Percentiles rank a stretch among this genome's conserved stretches.
Evolutionary conservation across 2,888 invertebrate species (phyloP).

Genomic region (Brenthis ino): DNA sequence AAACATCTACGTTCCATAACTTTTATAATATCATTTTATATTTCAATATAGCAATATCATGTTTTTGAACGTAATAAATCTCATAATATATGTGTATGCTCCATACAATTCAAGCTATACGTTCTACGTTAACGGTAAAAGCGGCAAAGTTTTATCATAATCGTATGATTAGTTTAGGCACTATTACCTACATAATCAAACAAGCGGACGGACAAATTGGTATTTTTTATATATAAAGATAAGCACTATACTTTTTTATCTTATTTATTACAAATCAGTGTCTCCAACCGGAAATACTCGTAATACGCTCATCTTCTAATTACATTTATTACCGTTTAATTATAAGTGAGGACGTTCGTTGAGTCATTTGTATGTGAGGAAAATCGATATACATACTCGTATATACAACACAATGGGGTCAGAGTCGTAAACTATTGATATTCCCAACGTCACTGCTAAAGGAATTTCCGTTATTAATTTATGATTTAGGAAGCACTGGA

Average conservation of each 20-base stretch:
- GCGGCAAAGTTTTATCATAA: too few relatives aligned
- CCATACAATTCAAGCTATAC: too few relatives aligned
- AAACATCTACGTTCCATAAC: too few relatives aligned
- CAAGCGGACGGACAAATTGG: neutral
- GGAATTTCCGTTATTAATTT: constrained; percentile 12
- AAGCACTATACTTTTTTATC: neutral
- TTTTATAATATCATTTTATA: too few relatives aligned
- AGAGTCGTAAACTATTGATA: constrained; percentile 10
- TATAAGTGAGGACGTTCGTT: constrained; percentile 13
- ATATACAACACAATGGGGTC: neutral
- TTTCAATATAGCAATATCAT: too few relatives aligned
- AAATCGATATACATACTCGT: constrained; percentile 9
- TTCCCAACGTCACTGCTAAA: neutral
- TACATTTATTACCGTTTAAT: neutral
- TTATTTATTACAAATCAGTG: too few relatives aligned
- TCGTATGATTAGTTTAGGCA: neutral
- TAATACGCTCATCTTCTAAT: neutral
- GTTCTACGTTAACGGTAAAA: too few relatives aligned
- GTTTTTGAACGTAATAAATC: too few relatives aligned
- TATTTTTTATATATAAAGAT: neutral
- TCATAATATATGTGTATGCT: too few relatives aligned
- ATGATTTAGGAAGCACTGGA: neutral
- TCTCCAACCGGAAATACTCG: neutral
- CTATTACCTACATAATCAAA: neutral
- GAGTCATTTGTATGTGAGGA: constrained; percentile 21